Evolutionary conservation across 2,888 invertebrate genomes (phyloP), one percentile per base, ranked within the genome.

Genomic region (Eupithecia subumbrata): DNA sequence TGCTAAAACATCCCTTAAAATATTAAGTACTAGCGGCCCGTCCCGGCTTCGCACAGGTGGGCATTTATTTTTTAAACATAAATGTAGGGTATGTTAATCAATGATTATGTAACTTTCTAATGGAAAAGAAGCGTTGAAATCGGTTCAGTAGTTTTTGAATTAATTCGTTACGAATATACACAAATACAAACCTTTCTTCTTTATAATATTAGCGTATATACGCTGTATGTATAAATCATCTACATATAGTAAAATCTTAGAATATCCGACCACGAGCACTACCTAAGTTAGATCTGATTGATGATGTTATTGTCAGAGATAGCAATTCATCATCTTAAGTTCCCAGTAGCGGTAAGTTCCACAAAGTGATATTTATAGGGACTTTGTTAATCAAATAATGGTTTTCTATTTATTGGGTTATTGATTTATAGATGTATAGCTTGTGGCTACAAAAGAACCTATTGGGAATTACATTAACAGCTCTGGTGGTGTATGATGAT

Each of bases 291-390:
- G 30, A 69, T 69, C 74, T 81, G 80, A 81, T 81, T 79, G 79
- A 81, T 81, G 77, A 64, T 77, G 76, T 79, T 81, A 81, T 78
- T 77, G 76, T 64, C 71, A 66, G 64, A 69, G 60, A 73, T 66
- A 64, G 73, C 76, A 73, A 81, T 81, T 80, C 76, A 81, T 81
- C 78, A 80, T 73, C 60, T 45, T 14, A 70, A 40, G 67, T 75
- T 60, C 30, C 37, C 72, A 18, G 64, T 70, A 69, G 74, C 72
- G 67, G 66, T 72, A 34, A 72, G 45, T 76, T 72, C 22, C 67
- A n/a, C 12, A n/a, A 67, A 37, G n/a, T 67, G 37, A 60, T 60
- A 25, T 25, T 66, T 63, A 30, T 30, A 63, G 5, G 30, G 30
- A 16, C 63, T 63, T 63, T 30, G 64, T 64, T 64, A 1, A n/a